phyloP scores from a whole-genome alignment of 1,140 invertebrate genomes.

The Aricia agestis region DNA sequence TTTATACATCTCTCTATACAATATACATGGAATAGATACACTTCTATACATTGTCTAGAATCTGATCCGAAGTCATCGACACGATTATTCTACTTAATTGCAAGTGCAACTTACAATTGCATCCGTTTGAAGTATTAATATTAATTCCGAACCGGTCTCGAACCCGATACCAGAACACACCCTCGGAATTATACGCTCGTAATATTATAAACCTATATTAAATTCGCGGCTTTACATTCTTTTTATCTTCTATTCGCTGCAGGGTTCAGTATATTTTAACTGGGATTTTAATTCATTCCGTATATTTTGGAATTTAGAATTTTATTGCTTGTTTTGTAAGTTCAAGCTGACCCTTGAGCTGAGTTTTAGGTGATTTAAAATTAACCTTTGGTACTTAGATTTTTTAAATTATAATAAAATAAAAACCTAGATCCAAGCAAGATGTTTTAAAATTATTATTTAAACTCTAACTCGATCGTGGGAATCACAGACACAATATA shows the following conservation, averaged over 20 bases:
- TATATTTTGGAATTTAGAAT: too few species aligned
- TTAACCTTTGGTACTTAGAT: too few species aligned
- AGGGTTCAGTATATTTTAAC: not conserved
- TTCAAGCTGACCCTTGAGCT: too few species aligned
- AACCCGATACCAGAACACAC: conserved; percentile 22
- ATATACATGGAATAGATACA: too few species aligned
- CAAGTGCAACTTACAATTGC: conserved; percentile 49
- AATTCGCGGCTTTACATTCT: conserved; percentile 25
- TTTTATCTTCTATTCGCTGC: not conserved
- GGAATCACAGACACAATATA: too few species aligned
- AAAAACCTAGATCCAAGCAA: too few species aligned
- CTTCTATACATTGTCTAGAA: not conserved
- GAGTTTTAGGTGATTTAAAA: too few species aligned
- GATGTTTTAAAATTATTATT: too few species aligned
- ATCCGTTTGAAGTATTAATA: conserved; percentile 62
- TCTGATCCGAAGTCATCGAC: not conserved
- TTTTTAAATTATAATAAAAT: too few species aligned
- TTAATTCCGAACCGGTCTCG: conserved; percentile 61
- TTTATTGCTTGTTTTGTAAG: too few species aligned
- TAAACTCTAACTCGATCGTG: too few species aligned
- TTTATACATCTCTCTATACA: too few species aligned
- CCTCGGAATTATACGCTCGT: conserved; percentile 6
- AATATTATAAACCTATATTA: conserved; percentile 29
- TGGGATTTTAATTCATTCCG: not conserved
- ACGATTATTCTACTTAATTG: conserved; percentile 47